Evolutionary conservation across 2,888 invertebrate species (phyloP), one percentile per base, ranked within the genome.

Genomic region (Drosophila emarginata): DNA sequence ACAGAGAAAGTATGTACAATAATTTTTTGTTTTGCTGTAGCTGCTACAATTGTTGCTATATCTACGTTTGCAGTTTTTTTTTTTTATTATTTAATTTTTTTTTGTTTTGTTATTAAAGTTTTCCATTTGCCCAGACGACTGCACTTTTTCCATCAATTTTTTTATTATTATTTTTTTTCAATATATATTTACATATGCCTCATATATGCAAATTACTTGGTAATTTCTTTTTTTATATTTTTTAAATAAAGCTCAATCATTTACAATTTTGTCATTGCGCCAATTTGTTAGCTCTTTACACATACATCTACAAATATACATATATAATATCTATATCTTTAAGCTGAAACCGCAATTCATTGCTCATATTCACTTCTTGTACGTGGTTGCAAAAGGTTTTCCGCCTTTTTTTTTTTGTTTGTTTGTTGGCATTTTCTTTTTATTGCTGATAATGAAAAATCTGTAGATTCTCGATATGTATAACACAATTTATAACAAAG

Each of bases 1-100:
- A 87, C 89, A 89, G 89, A 90, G 89, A 89, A 89, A 89, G 89
- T 89, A 85, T 80, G 80, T 77, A 83, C 79, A 80, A 83, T 86
- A 79, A 79, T 80, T 73, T 74, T 74, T 68, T 80, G 64, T 66
- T 40, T 59, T 62, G 60, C 64, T 56, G 60, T 69, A 67, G 32
- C 32, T 32, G 32, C 32, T 67, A 45, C 61, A 58, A 45, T 45
- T 45, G 69, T 63, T 52, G 64, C 66, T 64, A 52, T 56, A 32
- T 60, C 11, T 58, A 59, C 71, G 58, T 67, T 67, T 67, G 63
- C 52, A 28, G 54, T 76, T 78, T 57, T 61, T 54, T 52, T 70
- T 67, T 61, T 56, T 32, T 67, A n/a, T n/a, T n/a, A n/a, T n/a
- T n/a, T n/a, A n/a, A n/a, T 78, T 57, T 61, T 54, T 52, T 70